Percentiles rank a stretch among this genome's conserved stretches.
These are phyloP conservation scores for Solea senegalensis DNA, from an alignment of 2,113 vertebrate genomes.

Conservation along the genomic window DNA sequence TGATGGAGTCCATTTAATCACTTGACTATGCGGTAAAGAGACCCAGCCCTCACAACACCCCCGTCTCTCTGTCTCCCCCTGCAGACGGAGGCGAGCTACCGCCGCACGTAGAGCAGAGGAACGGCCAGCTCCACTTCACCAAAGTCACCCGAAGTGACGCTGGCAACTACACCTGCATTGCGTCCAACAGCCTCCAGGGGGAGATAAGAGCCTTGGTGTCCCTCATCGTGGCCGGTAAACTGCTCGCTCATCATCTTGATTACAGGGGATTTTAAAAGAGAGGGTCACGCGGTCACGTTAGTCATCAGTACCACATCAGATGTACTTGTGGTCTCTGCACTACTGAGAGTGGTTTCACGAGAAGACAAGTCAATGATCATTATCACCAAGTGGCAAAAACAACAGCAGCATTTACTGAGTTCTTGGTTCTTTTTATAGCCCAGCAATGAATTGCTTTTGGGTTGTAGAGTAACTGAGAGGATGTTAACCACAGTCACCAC, in stretches of 20 bases:
- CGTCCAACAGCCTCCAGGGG: constrained; percentile 92
- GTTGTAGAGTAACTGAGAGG: constrained; percentile 19
- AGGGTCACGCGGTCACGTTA: neutral
- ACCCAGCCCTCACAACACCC: neutral
- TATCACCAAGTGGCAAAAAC: constrained; percentile 28
- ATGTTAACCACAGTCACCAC: constrained; percentile 41
- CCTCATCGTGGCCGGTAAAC: constrained; percentile 91
- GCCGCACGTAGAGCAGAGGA: constrained; percentile 83
- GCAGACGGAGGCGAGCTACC: constrained; percentile 91
- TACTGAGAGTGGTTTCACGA: constrained; percentile 27
- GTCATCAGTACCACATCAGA: constrained; percentile 21
- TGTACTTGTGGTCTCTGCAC: constrained; percentile 29
- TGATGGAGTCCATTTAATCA: constrained; percentile 28
- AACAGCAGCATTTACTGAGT: constrained; percentile 42
- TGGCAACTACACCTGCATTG: constrained; percentile 93
- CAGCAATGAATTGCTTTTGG: constrained; percentile 37
- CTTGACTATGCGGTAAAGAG: constrained; percentile 3
- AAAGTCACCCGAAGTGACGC: constrained; percentile 90
- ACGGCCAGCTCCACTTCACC: constrained; percentile 88
- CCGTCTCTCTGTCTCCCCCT: constrained; percentile 34
- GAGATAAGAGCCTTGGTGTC: constrained; percentile 90
- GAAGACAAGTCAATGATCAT: constrained; percentile 21
- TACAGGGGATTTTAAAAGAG: neutral
- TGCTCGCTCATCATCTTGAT: constrained; percentile 6
- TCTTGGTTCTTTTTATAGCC: constrained; percentile 36